Percentiles rank a stretch among this genome's conserved stretches.
phyloP scores from a whole-genome alignment of 2,888 invertebrate species.

The Phasia obesa region DNA sequence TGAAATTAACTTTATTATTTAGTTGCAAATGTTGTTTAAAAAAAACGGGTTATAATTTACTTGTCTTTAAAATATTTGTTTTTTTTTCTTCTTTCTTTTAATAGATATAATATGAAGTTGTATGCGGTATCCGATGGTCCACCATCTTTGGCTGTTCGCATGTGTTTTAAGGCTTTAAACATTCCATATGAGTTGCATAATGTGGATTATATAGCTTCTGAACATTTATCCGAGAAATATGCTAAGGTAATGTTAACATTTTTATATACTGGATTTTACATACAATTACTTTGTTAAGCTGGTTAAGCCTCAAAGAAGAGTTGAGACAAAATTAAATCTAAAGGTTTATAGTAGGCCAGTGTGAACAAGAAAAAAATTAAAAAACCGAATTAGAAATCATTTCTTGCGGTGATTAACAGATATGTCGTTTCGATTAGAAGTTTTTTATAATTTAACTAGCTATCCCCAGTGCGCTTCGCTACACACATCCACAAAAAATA shows the following conservation, averaged over 20 bases:
- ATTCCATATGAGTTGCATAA: constrained; percentile 86
- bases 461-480: no score
- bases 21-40: not conserved
- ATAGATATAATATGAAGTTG: constrained; percentile 84
- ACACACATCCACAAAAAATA: no score
- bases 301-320: no score
- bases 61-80: constrained; percentile 6
- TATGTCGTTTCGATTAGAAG: no score
- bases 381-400: no score
- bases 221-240: constrained; percentile 88
- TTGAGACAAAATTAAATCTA: no score
- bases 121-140: constrained; percentile 91
- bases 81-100: constrained; percentile 25
- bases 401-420: no score
- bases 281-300: no score
- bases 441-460: no score
- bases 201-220: constrained; percentile 88
- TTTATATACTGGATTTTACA: no score
- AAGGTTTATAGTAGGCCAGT: no score
- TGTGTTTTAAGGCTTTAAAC: constrained; percentile 86
- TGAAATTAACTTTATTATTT: constrained; percentile 15
- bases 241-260: constrained; percentile 84
- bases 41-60: constrained; percentile 28
- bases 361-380: no score
- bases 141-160: constrained; percentile 89